Percentiles rank a stretch among this genome's conserved stretches.
These are phyloP conservation scores for Clavelina lepadiformis DNA, from an alignment of 23 tunicate species.

Conservation along the genomic window DNA sequence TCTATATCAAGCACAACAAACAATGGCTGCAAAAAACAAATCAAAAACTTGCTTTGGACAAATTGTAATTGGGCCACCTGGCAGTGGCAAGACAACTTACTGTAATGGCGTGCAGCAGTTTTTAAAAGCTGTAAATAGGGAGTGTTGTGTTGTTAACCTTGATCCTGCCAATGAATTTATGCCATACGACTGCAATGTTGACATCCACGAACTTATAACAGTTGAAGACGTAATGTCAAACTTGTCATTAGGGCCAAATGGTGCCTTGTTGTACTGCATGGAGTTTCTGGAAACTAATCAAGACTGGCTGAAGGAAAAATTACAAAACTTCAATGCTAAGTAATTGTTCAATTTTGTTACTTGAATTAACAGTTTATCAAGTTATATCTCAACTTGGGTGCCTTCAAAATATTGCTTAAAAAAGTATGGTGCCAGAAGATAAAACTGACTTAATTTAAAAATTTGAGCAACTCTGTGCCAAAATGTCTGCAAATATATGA, in stretches of 20 bases:
- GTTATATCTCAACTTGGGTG: too few species aligned
- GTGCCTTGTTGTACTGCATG: constrained; percentile 90
- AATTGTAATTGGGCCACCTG: constrained; percentile 96
- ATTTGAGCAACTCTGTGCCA: too few species aligned
- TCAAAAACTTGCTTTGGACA: constrained; percentile 54
- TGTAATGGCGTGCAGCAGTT: constrained; percentile 95
- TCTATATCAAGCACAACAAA: neutral
- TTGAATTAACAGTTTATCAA: too few species aligned
- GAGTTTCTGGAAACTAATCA: constrained; percentile 76
- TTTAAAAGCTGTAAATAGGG: constrained; percentile 58
- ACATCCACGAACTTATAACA: constrained; percentile 81
- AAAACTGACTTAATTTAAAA: too few species aligned
- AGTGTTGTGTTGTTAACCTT: constrained; percentile 84
- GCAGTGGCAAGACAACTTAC: constrained; percentile 94
- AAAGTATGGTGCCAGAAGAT: too few species aligned
- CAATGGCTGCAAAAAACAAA: constrained; percentile 10
- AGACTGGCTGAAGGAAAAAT: constrained; percentile 80
- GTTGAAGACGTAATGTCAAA: constrained; percentile 91
- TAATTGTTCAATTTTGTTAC: too few species aligned
- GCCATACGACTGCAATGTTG: constrained; percentile 84
- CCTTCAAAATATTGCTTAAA: too few species aligned
- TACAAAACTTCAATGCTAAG: too few species aligned
- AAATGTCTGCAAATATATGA: too few species aligned
- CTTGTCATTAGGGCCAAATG: constrained; percentile 94
- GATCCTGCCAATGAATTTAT: constrained; percentile 93